phyloP scores from a whole-genome alignment of 2,113 vertebrate genomes.

The Pseudopodoces humilis region DNA sequence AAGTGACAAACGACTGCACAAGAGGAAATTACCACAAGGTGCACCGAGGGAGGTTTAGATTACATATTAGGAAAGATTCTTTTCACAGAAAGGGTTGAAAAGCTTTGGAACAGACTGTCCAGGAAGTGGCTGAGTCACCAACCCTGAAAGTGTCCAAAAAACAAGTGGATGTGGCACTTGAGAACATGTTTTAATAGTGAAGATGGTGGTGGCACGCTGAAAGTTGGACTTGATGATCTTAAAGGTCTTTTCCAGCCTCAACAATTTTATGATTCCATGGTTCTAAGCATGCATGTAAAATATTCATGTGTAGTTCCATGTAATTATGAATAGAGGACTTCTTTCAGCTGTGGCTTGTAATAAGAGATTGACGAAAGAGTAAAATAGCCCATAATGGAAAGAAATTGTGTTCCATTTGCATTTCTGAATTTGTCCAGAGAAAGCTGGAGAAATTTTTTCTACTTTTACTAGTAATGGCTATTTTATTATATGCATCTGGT shows the following conservation, averaged over 20 bases:
- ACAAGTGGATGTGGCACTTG: accelerated
- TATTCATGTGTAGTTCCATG: background rate
- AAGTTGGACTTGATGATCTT: background rate
- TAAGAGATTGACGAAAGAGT: background rate
- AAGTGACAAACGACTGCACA: accelerated
- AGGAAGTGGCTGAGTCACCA: accelerated
- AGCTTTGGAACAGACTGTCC: background rate
- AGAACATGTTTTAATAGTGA: background rate
- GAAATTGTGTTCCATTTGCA: background rate
- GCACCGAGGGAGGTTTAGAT: background rate
- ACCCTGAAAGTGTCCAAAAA: background rate
- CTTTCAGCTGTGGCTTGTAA: background rate
- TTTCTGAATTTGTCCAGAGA: background rate
- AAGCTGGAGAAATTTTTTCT: background rate
- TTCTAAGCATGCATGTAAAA: background rate
- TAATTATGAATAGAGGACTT: background rate
- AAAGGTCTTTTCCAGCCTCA: background rate
- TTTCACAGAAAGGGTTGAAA: background rate
- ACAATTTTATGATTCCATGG: background rate
- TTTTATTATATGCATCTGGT: background rate
- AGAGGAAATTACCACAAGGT: background rate
- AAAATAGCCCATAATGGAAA: background rate
- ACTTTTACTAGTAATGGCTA: background rate
- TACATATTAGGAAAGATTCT: background rate
- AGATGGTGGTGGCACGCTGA: background rate